Base-by-base conservation (phyloP, 2,888 invertebrate genomes). In the Cancer borealis region DNA sequence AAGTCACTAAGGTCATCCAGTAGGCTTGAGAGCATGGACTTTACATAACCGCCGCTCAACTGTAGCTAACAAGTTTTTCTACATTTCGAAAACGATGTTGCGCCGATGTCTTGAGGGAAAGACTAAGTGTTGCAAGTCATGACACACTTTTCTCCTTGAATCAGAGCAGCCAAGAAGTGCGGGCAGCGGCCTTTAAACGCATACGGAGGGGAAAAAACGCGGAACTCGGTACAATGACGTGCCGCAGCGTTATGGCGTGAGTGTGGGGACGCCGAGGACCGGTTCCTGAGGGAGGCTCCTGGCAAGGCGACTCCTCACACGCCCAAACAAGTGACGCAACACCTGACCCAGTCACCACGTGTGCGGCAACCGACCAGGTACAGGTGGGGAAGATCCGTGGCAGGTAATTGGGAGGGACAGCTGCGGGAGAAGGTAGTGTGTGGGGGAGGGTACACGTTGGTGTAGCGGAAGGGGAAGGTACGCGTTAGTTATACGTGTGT, bases 241-340 rank as follows among this genome's bases (percentile, higher is more conserved):
- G 84, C 84, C 39, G 39, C 47, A 30, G 30, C 26, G 54, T 90
- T 90, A 60, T 90, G 90, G 90, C 90, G 49, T 90, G 90, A 54
- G 54, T 39, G 49, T 30, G 88, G 46, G 88, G 88, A 49, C 49
- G 88, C 88, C 88, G 5, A n/a, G 88, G 88, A 89, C 88, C 88
- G 88, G 88, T 89, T 89, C 88, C 88, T 89, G 88, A 45, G 73
- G 73, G 91, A 66, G 73, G 66, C 91, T 66, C 73, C 91, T 91
- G 60, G 47, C 49, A 17, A 46, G 79, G 45, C 49, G 84, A 47
- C 45, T 46, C 92, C 46, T 45, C 92, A 84, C 46, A 84, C 47
- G 84, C 46, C 79, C 30, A 79, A 92, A 92, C 92, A 92, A 92
- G 84, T 92, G 92, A 92, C 84, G 92, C 84, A 92, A 79, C 84